Evolutionary conservation across 2,888 invertebrate genomes (phyloP).

Genomic region (Sinelater perroti): DNA sequence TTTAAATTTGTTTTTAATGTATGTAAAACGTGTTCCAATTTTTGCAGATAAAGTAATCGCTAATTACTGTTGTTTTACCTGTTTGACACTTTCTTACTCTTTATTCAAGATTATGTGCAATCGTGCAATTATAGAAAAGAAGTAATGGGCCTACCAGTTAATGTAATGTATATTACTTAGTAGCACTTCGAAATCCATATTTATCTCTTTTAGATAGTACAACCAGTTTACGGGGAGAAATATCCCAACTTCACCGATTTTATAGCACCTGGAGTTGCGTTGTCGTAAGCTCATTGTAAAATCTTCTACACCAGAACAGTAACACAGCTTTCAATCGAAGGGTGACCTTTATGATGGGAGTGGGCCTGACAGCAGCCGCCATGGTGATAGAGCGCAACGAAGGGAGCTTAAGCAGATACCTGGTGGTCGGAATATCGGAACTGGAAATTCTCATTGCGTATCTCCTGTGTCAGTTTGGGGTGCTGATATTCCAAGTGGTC

Average conservation of each 20-base stretch:
- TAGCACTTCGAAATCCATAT: not conserved
- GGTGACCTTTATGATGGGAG: slow-evolving; percentile 65
- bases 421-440: slow-evolving; percentile 84
- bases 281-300: slow-evolving; percentile 71
- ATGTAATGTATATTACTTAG: slow-evolving; percentile 59
- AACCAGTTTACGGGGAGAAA: slow-evolving; percentile 74
- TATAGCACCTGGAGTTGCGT: slow-evolving; percentile 90
- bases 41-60: slow-evolving; percentile 88
- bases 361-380: slow-evolving; percentile 86
- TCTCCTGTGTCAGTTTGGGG: slow-evolving; percentile 85
- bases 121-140: slow-evolving; percentile 71
- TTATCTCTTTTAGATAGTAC: slow-evolving; percentile 66
- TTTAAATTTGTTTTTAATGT: not conserved
- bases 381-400: slow-evolving; percentile 90
- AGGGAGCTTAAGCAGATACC: slow-evolving; percentile 87
- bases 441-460: slow-evolving; percentile 89
- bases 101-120: slow-evolving; percentile 70
- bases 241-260: slow-evolving; percentile 92
- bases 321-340: slow-evolving; percentile 61
- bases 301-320: not conserved
- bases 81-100: slow-evolving; percentile 75
- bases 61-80: slow-evolving; percentile 78
- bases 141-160: slow-evolving; percentile 68
- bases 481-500: slow-evolving; percentile 84
- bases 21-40: slow-evolving; percentile 16